Evolutionary conservation across 2,888 invertebrate species (phyloP).

Genomic region (Hypselothyrea guttata): DNA sequence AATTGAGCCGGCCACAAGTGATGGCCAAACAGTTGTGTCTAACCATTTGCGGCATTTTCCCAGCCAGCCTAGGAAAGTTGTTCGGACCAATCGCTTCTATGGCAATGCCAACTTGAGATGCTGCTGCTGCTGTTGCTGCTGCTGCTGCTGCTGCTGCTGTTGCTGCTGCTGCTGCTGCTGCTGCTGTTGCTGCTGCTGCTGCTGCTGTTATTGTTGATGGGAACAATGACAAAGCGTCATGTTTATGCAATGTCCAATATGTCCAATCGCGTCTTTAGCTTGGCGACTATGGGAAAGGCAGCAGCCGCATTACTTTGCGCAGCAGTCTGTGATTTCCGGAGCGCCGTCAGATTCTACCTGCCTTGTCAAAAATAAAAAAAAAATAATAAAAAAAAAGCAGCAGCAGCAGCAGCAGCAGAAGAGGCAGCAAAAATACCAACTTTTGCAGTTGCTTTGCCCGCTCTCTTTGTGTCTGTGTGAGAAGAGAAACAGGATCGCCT

Average conservation of each 20-base stretch:
- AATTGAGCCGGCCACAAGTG: slow-evolving; percentile 44
- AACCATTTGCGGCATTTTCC: slow-evolving; percentile 71
- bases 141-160: slow-evolving; percentile 9
- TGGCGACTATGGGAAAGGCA: slow-evolving; percentile 47
- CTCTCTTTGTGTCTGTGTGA: slow-evolving; percentile 8
- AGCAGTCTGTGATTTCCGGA: slow-evolving; percentile 47
- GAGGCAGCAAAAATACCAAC: slow-evolving; percentile 11
- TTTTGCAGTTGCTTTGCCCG: slow-evolving; percentile 9
- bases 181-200: slow-evolving; percentile 19
- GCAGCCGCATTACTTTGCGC: slow-evolving; percentile 31
- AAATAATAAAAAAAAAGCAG: too few species aligned
- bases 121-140: slow-evolving; percentile 11
- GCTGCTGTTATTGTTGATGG: slow-evolving; percentile 40
- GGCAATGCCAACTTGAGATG: slow-evolving; percentile 46
- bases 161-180: slow-evolving; percentile 24
- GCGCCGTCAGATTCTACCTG: slow-evolving; percentile 44
- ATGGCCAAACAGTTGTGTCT: slow-evolving; percentile 42
- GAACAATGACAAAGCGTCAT: slow-evolving; percentile 61
- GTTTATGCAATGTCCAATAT: slow-evolving; percentile 67
- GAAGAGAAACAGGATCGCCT: slow-evolving; percentile 57
- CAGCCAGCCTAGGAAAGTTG: slow-evolving; percentile 59
- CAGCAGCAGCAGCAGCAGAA: slow-evolving; percentile 7
- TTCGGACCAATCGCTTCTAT: slow-evolving; percentile 45
- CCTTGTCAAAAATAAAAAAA: slow-evolving; percentile 12
- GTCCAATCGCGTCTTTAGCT: slow-evolving; percentile 47